A percentile compares a stretch with the other conserved stretches of the same genome.
Conservation (phyloP, 2,113 vertebrate genomes). For the Callipepla californica region DNA sequence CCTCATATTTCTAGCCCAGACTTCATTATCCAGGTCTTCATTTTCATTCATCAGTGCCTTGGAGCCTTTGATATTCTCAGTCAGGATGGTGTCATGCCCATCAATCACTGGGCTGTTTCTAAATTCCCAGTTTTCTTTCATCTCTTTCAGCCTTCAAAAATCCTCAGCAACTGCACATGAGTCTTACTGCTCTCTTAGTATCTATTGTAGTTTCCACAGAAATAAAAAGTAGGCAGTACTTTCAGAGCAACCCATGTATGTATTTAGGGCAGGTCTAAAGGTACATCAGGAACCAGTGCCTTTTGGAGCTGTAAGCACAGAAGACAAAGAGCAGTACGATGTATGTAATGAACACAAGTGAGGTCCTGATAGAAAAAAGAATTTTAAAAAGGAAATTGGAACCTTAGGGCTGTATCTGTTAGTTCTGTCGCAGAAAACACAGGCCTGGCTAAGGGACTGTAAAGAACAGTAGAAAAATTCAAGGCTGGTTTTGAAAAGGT, state of each 20-base stretch:
- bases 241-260: neutral
- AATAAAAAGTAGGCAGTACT: neutral
- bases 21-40: conserved; percentile 68
- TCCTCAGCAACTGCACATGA: neutral
- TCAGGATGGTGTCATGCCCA: conserved; percentile 37
- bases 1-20: conserved; percentile 57
- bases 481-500: neutral
- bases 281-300: neutral
- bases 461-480: neutral
- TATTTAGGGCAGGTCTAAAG: neutral
- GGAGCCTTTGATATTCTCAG: conserved; percentile 44
- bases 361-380: neutral
- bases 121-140: conserved; percentile 41
- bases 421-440: neutral
- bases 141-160: conserved; percentile 42
- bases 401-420: neutral
- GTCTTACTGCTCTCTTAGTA: neutral
- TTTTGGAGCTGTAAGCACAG: neutral
- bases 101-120: conserved; percentile 61
- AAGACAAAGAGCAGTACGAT: neutral
- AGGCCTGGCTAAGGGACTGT: neutral
- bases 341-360: neutral
- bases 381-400: neutral
- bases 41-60: conserved; percentile 70
- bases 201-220: neutral